phyloP scores from a whole-genome alignment of 2,888 invertebrate genomes.

The Pimpla rufipes region DNA sequence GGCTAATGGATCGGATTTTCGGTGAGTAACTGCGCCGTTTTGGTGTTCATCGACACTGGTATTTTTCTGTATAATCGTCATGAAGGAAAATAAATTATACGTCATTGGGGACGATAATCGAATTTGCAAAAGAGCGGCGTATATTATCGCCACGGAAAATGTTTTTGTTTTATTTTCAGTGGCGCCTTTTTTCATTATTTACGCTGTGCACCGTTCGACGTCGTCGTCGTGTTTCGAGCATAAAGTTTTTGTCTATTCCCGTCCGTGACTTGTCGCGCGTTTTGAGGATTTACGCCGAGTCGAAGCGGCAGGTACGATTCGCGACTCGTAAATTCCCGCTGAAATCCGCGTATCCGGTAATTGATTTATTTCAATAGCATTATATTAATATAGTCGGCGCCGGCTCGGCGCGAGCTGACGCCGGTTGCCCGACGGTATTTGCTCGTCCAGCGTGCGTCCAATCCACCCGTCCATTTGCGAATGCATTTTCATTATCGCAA shows the following conservation, averaged over 20 bases:
- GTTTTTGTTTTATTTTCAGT: neutral
- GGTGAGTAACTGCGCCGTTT: neutral
- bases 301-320: constrained; percentile 5
- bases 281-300: constrained; percentile 18
- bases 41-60: neutral
- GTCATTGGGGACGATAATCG: neutral
- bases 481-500: constrained; percentile 29
- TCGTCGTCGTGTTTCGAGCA: neutral
- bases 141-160: neutral
- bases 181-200: constrained; percentile 11
- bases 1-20: neutral
- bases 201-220: neutral
- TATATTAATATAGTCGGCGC: constrained; percentile 39
- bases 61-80: neutral
- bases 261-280: neutral
- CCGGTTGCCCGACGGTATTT: neutral
- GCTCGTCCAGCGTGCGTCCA: constrained; percentile 12
- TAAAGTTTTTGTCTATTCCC: neutral
- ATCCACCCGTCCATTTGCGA: neutral
- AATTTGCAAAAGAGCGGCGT: neutral
- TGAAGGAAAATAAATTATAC: neutral
- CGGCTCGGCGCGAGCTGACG: neutral
- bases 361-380: constrained; percentile 46
- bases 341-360: constrained; percentile 37
- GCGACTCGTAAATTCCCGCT: constrained; percentile 24